A percentile compares a stretch with the other conserved stretches of the same genome.
These are phyloP conservation scores for Philereme transversata DNA, from an alignment of 2,888 invertebrate species.

Conservation along the genomic window DNA sequence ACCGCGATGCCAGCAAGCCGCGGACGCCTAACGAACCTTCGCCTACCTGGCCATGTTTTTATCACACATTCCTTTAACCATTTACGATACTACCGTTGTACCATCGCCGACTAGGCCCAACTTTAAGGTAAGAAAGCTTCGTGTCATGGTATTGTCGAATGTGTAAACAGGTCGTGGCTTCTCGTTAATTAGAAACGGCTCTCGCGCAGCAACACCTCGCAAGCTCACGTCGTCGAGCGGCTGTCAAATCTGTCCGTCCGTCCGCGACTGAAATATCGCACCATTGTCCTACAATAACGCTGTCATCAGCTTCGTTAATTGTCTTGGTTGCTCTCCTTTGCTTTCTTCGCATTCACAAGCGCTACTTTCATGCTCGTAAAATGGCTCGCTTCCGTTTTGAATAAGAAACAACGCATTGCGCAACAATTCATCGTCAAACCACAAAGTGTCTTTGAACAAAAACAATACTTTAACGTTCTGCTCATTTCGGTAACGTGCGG, in stretches of 20 bases:
- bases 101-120: slow-evolving; percentile 45
- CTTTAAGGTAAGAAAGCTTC: slow-evolving; percentile 51
- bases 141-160: slow-evolving; percentile 48
- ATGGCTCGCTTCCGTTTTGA: slow-evolving; percentile 60
- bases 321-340: slow-evolving; percentile 64
- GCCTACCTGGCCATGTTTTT: slow-evolving; percentile 60
- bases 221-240: slow-evolving; percentile 75
- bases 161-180: slow-evolving; percentile 61
- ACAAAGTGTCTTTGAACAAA: slow-evolving; percentile 64
- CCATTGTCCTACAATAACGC: slow-evolving; percentile 77
- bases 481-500: slow-evolving; percentile 71
- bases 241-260: slow-evolving; percentile 75
- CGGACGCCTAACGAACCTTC: slow-evolving; percentile 63
- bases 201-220: slow-evolving; percentile 74
- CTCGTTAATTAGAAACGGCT: slow-evolving; percentile 77
- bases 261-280: slow-evolving; percentile 74
- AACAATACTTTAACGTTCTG: slow-evolving; percentile 60
- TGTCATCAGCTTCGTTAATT: slow-evolving; percentile 78
- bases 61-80: slow-evolving; percentile 45
- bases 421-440: slow-evolving; percentile 60
- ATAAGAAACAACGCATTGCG: slow-evolving; percentile 58
- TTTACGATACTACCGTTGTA: slow-evolving; percentile 53
- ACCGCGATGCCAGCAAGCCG: slow-evolving; percentile 60
- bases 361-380: slow-evolving; percentile 60
- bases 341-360: slow-evolving; percentile 58